Conservation (phyloP, 1,140 invertebrate species). For the Neelides sp. region DNA sequence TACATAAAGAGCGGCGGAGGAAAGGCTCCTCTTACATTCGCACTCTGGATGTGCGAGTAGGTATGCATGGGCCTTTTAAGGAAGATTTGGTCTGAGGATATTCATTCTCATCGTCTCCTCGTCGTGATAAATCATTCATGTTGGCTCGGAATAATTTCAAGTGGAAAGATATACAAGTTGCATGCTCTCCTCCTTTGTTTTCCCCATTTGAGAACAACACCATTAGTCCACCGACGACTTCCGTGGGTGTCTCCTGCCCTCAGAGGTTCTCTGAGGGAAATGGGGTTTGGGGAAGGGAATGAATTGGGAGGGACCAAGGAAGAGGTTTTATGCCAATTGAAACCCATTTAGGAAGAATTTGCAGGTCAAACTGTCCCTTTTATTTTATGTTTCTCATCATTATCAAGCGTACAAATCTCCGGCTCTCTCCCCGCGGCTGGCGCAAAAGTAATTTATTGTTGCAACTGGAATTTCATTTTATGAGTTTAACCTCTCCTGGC, state of each 20-base stretch:
- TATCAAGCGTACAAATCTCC: neutral
- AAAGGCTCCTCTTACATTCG: too few species aligned
- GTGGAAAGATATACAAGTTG: neutral
- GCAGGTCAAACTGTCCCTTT: neutral
- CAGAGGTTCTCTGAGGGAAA: too few species aligned
- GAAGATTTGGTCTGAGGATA: too few species aligned
- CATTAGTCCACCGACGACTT: too few species aligned
- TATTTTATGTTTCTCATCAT: neutral
- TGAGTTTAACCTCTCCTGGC: slow-evolving; percentile 10
- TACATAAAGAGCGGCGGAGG: too few species aligned
- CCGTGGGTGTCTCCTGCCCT: too few species aligned
- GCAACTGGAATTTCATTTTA: slow-evolving; percentile 8
- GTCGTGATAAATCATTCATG: slow-evolving; percentile 2
- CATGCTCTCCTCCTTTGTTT: neutral
- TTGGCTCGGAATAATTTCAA: slow-evolving; percentile 12
- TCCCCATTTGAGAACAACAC: too few species aligned
- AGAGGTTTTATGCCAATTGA: neutral
- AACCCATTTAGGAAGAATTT: neutral
- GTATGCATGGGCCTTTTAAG: too few species aligned
- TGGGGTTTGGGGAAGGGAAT: too few species aligned
- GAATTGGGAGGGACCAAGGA: too few species aligned
- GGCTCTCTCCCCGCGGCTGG: neutral
- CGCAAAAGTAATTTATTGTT: slow-evolving; percentile 4
- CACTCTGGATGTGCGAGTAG: too few species aligned
- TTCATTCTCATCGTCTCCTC: too few species aligned